phyloP scores from a whole-genome alignment of 2,113 vertebrate species.

The Syrmaticus mikado region DNA sequence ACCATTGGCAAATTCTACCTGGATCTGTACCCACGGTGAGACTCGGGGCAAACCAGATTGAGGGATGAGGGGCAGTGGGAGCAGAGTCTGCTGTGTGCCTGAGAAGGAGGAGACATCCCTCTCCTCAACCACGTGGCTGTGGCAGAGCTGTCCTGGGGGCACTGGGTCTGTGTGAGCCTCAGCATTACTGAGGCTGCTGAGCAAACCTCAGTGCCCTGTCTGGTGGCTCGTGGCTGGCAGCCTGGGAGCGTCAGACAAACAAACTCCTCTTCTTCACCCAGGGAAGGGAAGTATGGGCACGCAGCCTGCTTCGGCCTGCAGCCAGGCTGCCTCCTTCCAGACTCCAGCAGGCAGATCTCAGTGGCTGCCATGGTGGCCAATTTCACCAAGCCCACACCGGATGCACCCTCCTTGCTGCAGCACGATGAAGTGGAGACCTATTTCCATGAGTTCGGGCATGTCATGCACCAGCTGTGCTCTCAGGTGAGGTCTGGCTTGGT shows the following conservation, averaged over 20 bases:
- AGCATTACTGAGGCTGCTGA: not conserved
- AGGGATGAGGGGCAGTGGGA: not conserved
- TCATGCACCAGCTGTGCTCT: constrained; percentile 98
- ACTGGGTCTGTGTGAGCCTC: not conserved
- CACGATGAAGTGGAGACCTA: constrained; percentile 98
- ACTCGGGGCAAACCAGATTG: rapidly evolving
- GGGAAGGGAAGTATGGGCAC: constrained; percentile 96
- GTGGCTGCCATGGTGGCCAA: constrained; percentile 98
- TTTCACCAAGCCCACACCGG: constrained; percentile 91
- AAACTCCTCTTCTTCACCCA: constrained; percentile 21
- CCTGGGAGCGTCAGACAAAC: not conserved
- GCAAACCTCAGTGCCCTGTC: rapidly evolving
- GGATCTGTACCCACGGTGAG: constrained; percentile 93
- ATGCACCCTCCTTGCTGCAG: constrained; percentile 91
- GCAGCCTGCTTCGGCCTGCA: constrained; percentile 97
- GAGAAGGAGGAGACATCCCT: not conserved
- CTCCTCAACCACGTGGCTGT: rapidly evolving
- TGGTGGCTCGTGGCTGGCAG: rapidly evolving
- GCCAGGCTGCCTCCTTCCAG: constrained; percentile 88
- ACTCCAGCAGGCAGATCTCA: constrained; percentile 86
- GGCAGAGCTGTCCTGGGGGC: not conserved
- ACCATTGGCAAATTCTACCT: constrained; percentile 94
- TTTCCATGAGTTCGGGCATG: constrained; percentile 97
- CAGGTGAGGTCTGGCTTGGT: constrained; percentile 76
- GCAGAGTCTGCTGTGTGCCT: rapidly evolving